Evolutionary conservation across 2,797 vertebrate species (phyloP).

Genomic region (Eleutherodactylus coqui): DNA sequence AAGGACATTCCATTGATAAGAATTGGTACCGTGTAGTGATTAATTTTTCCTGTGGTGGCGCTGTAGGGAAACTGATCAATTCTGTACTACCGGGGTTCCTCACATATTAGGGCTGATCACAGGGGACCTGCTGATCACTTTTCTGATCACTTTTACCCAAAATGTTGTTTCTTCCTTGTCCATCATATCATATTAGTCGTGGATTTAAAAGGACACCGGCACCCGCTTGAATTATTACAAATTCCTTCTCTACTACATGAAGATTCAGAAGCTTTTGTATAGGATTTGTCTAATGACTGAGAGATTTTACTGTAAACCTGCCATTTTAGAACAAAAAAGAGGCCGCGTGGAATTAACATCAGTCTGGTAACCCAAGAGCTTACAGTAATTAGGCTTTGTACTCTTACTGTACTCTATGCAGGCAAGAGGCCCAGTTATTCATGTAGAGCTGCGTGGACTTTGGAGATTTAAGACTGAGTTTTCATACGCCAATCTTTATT

Average conservation of each 20-base stretch:
- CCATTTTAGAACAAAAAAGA: constrained; percentile 18
- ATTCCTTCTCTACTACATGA: not conserved
- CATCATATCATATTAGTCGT: not conserved
- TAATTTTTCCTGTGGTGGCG: too few relatives aligned
- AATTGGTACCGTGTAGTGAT: too few relatives aligned
- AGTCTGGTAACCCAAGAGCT: constrained; percentile 32
- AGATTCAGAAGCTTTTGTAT: not conserved
- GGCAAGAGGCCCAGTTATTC: too few relatives aligned
- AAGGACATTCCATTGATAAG: too few relatives aligned
- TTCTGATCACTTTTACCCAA: too few relatives aligned
- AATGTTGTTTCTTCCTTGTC: not conserved
- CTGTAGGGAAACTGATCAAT: too few relatives aligned
- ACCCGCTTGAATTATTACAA: not conserved
- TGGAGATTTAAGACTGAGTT: too few relatives aligned
- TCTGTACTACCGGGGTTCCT: too few relatives aligned
- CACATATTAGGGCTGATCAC: too few relatives aligned
- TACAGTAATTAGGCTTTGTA: constrained; percentile 16
- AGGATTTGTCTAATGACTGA: constrained; percentile 14
- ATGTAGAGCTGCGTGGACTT: too few relatives aligned
- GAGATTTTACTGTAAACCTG: constrained; percentile 12
- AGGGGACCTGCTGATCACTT: too few relatives aligned
- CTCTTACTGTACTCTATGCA: not conserved
- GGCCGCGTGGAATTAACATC: not conserved
- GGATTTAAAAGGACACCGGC: not conserved
- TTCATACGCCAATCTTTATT: too few relatives aligned